Evolutionary conservation across 2,888 invertebrate species (phyloP), one percentile per base, ranked within the genome.

Genomic region (Drosophila neotestacea): DNA sequence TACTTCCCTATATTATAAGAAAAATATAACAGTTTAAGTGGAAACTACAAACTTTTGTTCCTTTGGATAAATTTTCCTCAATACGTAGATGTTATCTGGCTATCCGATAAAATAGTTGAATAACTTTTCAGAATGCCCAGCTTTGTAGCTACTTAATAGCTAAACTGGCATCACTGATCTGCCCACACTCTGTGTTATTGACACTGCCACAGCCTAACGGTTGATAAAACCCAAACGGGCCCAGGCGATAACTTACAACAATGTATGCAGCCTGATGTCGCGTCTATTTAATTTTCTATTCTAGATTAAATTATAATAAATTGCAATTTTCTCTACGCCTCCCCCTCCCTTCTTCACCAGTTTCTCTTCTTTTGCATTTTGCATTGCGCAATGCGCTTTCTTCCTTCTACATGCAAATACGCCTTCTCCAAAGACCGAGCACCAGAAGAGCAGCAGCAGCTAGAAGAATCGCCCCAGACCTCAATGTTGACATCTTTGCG

Each of bases 281-380:
- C 30, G 74, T 85, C 74, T 87, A 74, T 88, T 87, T 89, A 68
- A 85, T 85, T 88, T 84, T 72, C 89, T 87, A 88, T 85, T 89
- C 84, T 74, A 85, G 84, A 85, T 89, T 85, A 85, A 88, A 85
- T 85, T 85, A 85, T 88, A 85, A 85, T 85, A 89, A 85, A 85
- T 85, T 88, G 84, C 88, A 85, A 74, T 74, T 79, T 77, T 75
- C 70, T 72, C 28, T 44, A 7, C 42, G 16, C 16, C 10, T 5
- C 52, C 38, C 28, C 0, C 44, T 32, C 16, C 22, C 28, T n/a
- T 4, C 9, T 4, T 30, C 9, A 1, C 9, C 36, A 16, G 5
- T 61, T 4, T 48, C 30, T 48, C 30, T 11, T 39, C 51, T 41
- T 28, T 38, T 47, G 39, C 51, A 68, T 66, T 73, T 66, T 59